Evolutionary conservation across 2,113 vertebrate species (phyloP), one percentile per base, ranked within the genome.

Genomic region (Ranitomeya imitator): DNA sequence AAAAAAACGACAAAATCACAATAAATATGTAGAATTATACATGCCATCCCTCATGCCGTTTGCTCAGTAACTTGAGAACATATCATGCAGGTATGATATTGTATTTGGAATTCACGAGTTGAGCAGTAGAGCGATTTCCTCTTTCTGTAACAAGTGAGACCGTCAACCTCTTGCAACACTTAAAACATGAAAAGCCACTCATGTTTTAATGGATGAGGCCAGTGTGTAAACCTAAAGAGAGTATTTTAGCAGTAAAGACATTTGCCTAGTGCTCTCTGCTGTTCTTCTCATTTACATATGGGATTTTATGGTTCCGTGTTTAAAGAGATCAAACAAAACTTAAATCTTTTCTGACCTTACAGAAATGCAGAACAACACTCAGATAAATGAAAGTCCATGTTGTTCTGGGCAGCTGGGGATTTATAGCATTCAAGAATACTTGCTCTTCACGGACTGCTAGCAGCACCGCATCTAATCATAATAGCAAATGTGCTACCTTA

Each of bases 361-460:
- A 83, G 79, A 79, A 91, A 88, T 91, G 91, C 90, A 81, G 78
- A 89, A 90, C 88, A 83, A 78, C 90, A 78, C 12, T n/a, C 87
- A 91, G 89, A 91, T 4, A 77, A 91, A 91, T 92, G 91, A 88
- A 90, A 88, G 91, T 1, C 0, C 0, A 0, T 91, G 89, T 73
- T 85, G 90, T 87, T 89, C 74, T 88, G 90, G 91, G 90, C 88
- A 91, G 82, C 88, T 90, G 45, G 89, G 86, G 90, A 91, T 93
- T 90, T 91, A 90, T 91, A 78, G 87, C 90, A 88, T 91, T 93
- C 21, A 78, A 90, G 92, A 90, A 88, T 87, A 88, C 91, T 89
- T 88, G 77, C 91, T 92, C 86, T 84, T 65, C 4, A 51, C 63
- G 73, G 83, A 54, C 52, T 90, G 87, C 86, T 93, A 91, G 90